phyloP scores from a whole-genome alignment of 1,140 invertebrate species.

The Acromyrmex echinatior region DNA sequence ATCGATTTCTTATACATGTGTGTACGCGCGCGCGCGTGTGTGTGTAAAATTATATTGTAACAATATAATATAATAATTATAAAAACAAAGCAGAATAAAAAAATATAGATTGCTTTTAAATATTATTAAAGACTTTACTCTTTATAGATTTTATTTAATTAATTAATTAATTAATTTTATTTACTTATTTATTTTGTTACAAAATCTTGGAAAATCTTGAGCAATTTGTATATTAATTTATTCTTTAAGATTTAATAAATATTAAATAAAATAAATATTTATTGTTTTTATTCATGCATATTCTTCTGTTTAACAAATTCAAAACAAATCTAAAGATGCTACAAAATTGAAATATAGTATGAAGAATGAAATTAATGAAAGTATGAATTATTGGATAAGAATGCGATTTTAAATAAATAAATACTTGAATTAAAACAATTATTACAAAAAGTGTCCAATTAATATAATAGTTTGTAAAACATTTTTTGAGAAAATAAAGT shows the following conservation, averaged over 20 bases:
- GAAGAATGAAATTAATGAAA: not conserved
- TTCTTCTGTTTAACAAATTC: not conserved
- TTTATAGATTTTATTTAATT: not conserved
- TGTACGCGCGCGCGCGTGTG: not conserved
- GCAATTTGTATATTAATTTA: not conserved
- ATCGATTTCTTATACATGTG: too few species aligned
- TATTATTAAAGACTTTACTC: not conserved
- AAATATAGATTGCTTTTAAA: not conserved
- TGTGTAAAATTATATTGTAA: not conserved
- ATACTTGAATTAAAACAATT: not conserved
- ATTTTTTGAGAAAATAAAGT: not conserved
- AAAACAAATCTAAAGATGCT: not conserved
- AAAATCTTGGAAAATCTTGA: not conserved
- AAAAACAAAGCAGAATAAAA: not conserved
- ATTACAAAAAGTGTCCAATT: not conserved
- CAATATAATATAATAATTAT: not conserved
- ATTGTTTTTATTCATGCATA: not conserved
- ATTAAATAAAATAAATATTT: not conserved
- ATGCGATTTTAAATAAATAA: not conserved
- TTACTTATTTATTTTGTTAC: not conserved
- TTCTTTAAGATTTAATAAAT: not conserved
- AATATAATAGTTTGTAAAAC: not conserved
- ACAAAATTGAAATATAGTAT: not conserved
- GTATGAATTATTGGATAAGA: not conserved
- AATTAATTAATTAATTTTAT: too few species aligned